These are phyloP conservation scores for Aphidius colemani DNA, from an alignment of 2,888 invertebrate genomes.

Conservation along the genomic window DNA sequence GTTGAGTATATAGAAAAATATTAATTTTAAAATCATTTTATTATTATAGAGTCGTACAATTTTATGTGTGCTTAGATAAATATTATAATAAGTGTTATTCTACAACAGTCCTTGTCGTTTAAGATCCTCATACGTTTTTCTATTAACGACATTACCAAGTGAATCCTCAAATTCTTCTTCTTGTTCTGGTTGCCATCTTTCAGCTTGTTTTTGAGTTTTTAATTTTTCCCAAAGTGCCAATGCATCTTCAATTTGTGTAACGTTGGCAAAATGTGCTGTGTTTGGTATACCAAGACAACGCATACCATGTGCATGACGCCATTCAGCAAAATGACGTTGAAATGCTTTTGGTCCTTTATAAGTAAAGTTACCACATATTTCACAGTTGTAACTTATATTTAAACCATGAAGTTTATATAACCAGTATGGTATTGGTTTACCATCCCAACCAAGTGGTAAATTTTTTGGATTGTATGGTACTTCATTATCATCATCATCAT, in stretches of 20 bases:
- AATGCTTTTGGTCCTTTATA: constrained; percentile 99
- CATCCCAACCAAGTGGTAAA: constrained; percentile 98
- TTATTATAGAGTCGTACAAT: not conserved
- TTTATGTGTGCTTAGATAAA: too few relatives aligned
- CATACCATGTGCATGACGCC: constrained; percentile 93
- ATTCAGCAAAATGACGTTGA: constrained; percentile 96
- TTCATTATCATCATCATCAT: constrained; percentile 89
- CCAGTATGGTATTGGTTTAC: constrained; percentile 96
- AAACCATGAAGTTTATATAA: constrained; percentile 97
- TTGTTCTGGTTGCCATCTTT: constrained; percentile 94
- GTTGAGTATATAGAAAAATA: too few relatives aligned
- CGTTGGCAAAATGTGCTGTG: constrained; percentile 99
- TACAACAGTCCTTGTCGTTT: constrained; percentile 96
- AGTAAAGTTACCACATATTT: constrained; percentile 98
- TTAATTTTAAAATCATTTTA: not conserved
- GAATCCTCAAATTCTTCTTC: constrained; percentile 99
- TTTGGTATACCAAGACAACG: constrained; percentile 98
- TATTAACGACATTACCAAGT: constrained; percentile 96
- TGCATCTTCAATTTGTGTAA: constrained; percentile 98
- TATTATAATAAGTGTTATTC: constrained; percentile 36
- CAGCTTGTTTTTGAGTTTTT: constrained; percentile 91
- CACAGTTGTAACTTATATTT: constrained; percentile 98
- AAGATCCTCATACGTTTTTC: constrained; percentile 97
- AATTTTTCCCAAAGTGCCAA: constrained; percentile 97
- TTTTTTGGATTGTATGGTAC: constrained; percentile 99